Conservation (phyloP, 2,888 invertebrate species). For the Tenthredo livida region DNA sequence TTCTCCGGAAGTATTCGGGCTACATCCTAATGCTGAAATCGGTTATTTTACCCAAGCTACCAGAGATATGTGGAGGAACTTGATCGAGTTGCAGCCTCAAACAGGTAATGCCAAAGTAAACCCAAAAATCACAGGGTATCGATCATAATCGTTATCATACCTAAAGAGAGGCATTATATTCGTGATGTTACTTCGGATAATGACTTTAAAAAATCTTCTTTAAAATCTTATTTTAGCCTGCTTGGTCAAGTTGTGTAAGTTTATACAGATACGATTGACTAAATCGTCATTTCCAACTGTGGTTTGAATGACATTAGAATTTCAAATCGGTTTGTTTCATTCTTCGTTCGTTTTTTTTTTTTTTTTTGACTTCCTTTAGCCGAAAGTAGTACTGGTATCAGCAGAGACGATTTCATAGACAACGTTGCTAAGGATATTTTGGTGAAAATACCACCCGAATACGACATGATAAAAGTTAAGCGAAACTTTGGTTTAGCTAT, state of each 20-base stretch:
- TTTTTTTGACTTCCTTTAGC: constrained; percentile 78
- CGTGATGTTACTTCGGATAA: neutral
- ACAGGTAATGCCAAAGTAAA: constrained; percentile 81
- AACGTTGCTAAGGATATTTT: constrained; percentile 89
- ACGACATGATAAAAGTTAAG: constrained; percentile 90
- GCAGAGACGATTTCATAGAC: constrained; percentile 93
- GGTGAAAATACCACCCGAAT: constrained; percentile 86
- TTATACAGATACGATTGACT: neutral
- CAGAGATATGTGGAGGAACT: constrained; percentile 91
- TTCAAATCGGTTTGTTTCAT: neutral
- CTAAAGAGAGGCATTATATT: neutral
- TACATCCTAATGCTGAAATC: constrained; percentile 97
- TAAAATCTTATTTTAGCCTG: constrained; percentile 44
- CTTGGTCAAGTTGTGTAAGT: constrained; percentile 40
- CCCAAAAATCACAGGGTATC: constrained; percentile 39
- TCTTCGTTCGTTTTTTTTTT: neutral
- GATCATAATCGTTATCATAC: neutral
- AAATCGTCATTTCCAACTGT: neutral
- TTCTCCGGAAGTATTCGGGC: constrained; percentile 94
- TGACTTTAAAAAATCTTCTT: constrained; percentile 30
- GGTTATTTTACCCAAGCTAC: constrained; percentile 95
- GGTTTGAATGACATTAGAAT: neutral
- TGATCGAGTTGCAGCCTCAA: constrained; percentile 94
- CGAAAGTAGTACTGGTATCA: constrained; percentile 85
- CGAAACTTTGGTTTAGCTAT: constrained; percentile 90